Conservation (phyloP, 2,113 vertebrate genomes). For the Pampusana beccarii region DNA sequence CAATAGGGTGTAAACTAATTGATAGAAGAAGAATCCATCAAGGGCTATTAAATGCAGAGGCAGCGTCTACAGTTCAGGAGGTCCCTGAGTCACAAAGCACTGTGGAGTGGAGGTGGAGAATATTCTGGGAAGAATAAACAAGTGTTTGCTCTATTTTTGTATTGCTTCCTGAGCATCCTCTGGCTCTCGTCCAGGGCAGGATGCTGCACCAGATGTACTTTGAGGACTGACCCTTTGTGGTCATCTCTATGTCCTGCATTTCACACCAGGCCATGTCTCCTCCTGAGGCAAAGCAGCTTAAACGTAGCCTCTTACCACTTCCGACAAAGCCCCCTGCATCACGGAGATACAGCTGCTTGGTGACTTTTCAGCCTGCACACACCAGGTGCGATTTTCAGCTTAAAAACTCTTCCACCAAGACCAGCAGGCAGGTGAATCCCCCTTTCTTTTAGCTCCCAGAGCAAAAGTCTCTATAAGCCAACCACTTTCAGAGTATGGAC, state of each 20-base stretch:
- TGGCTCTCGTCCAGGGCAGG: background rate
- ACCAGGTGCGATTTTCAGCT: background rate
- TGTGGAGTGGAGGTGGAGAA: background rate
- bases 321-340: background rate
- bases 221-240: background rate
- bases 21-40: background rate
- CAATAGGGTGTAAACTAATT: background rate
- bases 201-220: background rate
- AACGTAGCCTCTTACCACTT: background rate
- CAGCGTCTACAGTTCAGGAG: background rate
- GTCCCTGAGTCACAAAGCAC: background rate
- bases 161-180: background rate
- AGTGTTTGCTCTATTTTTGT: background rate
- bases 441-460: background rate
- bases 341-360: background rate
- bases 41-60: background rate
- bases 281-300: background rate
- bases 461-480: background rate
- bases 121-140: background rate
- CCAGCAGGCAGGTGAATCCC: background rate
- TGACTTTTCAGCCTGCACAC: background rate
- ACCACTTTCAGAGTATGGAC: fast-evolving
- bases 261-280: background rate
- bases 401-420: background rate
- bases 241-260: background rate